Conservation (phyloP, 2,888 invertebrate species). For the Protonemura montana region DNA sequence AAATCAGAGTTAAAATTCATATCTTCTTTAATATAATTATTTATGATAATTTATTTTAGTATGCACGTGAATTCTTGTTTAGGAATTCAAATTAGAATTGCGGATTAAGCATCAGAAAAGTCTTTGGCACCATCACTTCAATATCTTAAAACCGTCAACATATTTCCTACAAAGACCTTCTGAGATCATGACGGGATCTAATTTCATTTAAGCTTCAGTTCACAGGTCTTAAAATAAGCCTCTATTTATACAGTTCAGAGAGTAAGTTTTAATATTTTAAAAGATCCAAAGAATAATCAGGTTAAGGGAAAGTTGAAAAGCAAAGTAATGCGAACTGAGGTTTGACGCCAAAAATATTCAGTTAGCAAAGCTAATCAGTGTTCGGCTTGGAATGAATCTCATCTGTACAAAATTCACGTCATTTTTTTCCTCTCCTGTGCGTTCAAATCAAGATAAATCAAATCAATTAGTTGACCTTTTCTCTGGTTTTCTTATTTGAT, state of each 20-base stretch:
- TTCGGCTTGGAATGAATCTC: slow-evolving; percentile 35
- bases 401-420: slow-evolving; percentile 39
- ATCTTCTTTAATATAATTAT: slow-evolving; percentile 34
- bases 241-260: slow-evolving; percentile 27
- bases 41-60: slow-evolving; percentile 31
- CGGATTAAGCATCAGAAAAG: slow-evolving; percentile 31
- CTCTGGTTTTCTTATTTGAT: slow-evolving; percentile 33
- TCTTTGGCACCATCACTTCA: slow-evolving; percentile 13
- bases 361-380: slow-evolving; percentile 37
- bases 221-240: slow-evolving; percentile 16
- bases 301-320: slow-evolving; percentile 31
- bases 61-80: slow-evolving; percentile 23
- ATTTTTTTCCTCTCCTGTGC: slow-evolving; percentile 30
- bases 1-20: slow-evolving; percentile 24
- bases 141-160: slow-evolving; percentile 21
- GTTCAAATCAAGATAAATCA: slow-evolving; percentile 37
- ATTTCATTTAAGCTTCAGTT: slow-evolving; percentile 39
- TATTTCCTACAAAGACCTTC: slow-evolving; percentile 17
- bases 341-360: slow-evolving; percentile 24
- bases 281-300: slow-evolving; percentile 27
- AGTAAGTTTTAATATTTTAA: slow-evolving; percentile 39
- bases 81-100: slow-evolving; percentile 31
- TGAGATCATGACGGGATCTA: slow-evolving; percentile 35
- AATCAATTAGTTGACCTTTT: slow-evolving; percentile 43
- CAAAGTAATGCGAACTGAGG: slow-evolving; percentile 14